Base-by-base conservation (phyloP, 1,140 invertebrate species). In the Hylaeus anthracinus region DNA sequence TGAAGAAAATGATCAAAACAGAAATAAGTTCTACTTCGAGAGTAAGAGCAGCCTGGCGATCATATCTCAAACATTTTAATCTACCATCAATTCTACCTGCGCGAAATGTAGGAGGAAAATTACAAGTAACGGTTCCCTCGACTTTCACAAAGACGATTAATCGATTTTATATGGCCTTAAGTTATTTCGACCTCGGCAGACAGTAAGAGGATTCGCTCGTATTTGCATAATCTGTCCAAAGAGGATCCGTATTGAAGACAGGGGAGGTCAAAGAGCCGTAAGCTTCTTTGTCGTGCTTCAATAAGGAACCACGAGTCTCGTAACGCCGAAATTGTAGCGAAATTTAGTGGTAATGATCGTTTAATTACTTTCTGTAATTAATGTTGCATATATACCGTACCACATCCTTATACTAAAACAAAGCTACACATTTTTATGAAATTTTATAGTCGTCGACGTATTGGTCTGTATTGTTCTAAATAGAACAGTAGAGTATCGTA, bases 221-320 rank as follows among this genome's bases (percentile, higher is more conserved):
- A 82, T 86, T 82, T 85, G 60, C 84, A 82, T 85, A 82, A 86
- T 82, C 83, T 45, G 45, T 43, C 39, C 5, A 56, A 26, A 79
- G 64, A 73, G 71, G 80, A 76, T 67, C 61, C 51, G 39, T 60
- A 65, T 56, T 43, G 15, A 67, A 41, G 69, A 65, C 10, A 9
- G 41, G 58, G 5, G 77, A 82, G 72, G 64, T 73, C 79, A 39
- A 51, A 61, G 70, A 15, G 53, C 12, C 72, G 41, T 76, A 39
- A 81, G 48, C 82, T 74, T 48, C 39, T 60, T 55, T 45, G 72
- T 48, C 51, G 48, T 39, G 73, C 48, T 43, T 58, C 58, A n/a
- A 73, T 72, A 66, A 69, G 26, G 4, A 75, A 41, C 10, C 64
- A 39, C 43, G 45, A 63, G 39, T 72, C 72, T 15, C 15, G 60